Conservation (phyloP, 2,797 vertebrate genomes). For the Tachyglossus aculeatus region DNA sequence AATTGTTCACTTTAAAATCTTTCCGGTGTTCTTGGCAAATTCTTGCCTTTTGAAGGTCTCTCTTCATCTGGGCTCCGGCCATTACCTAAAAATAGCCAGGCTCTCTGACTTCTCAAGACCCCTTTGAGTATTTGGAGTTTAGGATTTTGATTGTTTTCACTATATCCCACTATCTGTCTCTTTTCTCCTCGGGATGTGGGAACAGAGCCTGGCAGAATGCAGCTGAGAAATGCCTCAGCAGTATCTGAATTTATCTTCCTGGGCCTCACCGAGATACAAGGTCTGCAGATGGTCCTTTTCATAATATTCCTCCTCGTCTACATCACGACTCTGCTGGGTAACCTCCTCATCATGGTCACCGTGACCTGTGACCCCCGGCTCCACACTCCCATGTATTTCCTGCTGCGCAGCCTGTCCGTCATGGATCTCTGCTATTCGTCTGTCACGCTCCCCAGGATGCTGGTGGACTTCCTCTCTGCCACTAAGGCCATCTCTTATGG, state of each 20-base stretch:
- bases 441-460: constrained; percentile 46
- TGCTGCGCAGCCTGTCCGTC: constrained; percentile 38
- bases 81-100: too few relatives aligned
- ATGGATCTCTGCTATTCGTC: constrained; percentile 50
- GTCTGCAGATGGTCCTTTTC: constrained; percentile 35
- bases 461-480: constrained; percentile 32
- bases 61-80: too few relatives aligned
- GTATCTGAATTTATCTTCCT: constrained; percentile 38
- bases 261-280: neutral
- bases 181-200: too few relatives aligned
- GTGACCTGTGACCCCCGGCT: constrained; percentile 18
- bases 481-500: constrained; percentile 43
- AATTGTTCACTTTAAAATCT: too few relatives aligned
- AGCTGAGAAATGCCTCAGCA: neutral
- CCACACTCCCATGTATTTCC: constrained; percentile 49
- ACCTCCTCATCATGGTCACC: constrained; percentile 31
- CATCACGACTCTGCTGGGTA: neutral
- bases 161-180: too few relatives aligned
- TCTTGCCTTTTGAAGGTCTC: too few relatives aligned
- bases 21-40: too few relatives aligned
- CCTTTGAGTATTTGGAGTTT: too few relatives aligned
- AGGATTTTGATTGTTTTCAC: too few relatives aligned
- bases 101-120: too few relatives aligned
- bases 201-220: too few relatives aligned
- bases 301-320: constrained; percentile 42